Percentiles rank a stretch among this genome's conserved stretches.
phyloP scores from a whole-genome alignment of 2,113 vertebrate species.

The Phalacrocorax carbo region DNA sequence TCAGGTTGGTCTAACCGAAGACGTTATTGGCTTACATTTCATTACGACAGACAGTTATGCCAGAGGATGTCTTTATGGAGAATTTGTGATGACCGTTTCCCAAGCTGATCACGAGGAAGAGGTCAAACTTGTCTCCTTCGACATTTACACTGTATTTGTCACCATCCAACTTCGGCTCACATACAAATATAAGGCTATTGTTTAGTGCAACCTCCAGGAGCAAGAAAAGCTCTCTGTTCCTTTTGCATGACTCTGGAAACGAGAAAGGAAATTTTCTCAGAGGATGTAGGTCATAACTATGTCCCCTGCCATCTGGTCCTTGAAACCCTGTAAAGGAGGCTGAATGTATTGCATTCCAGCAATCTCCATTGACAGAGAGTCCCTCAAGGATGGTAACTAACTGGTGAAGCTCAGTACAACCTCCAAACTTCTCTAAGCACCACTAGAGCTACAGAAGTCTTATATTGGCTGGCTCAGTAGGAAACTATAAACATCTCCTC shows the following conservation, averaged over 20 bases:
- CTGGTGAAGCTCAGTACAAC: neutral
- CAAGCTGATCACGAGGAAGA: neutral
- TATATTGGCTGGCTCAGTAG: neutral
- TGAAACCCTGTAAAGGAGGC: neutral
- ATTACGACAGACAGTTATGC: neutral
- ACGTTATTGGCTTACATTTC: neutral
- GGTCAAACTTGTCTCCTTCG: slow-evolving; percentile 27
- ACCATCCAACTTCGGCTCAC: neutral
- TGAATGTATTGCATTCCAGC: neutral
- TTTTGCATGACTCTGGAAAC: neutral
- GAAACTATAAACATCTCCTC: neutral
- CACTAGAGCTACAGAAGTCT: neutral
- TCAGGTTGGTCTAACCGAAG: neutral
- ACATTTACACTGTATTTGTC: neutral
- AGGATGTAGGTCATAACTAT: neutral
- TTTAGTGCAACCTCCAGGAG: neutral
- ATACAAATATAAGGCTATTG: neutral
- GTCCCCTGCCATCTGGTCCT: slow-evolving; percentile 41
- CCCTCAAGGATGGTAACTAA: neutral
- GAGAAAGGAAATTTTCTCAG: neutral
- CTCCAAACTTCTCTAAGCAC: neutral
- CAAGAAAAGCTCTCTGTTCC: neutral
- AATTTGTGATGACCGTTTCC: neutral
- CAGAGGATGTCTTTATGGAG: neutral
- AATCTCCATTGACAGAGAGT: neutral